Base-by-base conservation (phyloP, 1,140 invertebrate species). In the Zophobas morio region DNA sequence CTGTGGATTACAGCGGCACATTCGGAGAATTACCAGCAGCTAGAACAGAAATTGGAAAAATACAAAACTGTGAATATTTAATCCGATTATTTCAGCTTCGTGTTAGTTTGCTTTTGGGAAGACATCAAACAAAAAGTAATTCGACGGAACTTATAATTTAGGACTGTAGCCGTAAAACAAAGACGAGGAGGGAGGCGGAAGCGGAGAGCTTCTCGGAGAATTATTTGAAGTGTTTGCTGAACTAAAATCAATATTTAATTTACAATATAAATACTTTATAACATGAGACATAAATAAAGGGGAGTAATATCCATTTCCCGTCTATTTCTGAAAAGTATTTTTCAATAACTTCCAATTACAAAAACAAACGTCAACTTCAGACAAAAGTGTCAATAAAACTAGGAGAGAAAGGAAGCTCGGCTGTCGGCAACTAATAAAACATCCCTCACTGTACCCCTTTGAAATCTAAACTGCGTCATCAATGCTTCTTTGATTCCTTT, bases 241-340 rank as follows among this genome's bases (percentile, higher is more conserved):
- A 66, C n/a, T 63, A 53, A 73, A 73, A 73, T 73, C 71, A 54
- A 73, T 73, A 73, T 73, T 73, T 54, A 73, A 73, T 73, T 73
- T 73, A 73, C 40, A 73, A 73, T 56, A 73, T 56, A 56, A 54
- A 73, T 56, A 56, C 71, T 66, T 47, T 66, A 66, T 66, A 42
- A 66, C 1, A 40, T 6, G 60, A 66, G 42, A 66, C 8, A 66
- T 42, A 66, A 66, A 46, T 66, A 66, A 66, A 46, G 33, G 37
- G 32, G n/a, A 46, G 60, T 42, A 42, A 66, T 42, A 66, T 36
- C 37, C 6, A 42, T 66, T 66, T 40, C 60, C 39, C 8, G 6
- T 66, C 20, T 66, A 47, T 42, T 66, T 66, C 37, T 39, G 39
- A 66, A n/a, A 49, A 73, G 56, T 54, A 73, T 73, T 73, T 73